Percentiles rank a stretch among this genome's conserved stretches.
phyloP scores from a whole-genome alignment of 1,140 invertebrate genomes.

The Parasteatoda tepidariorum region DNA sequence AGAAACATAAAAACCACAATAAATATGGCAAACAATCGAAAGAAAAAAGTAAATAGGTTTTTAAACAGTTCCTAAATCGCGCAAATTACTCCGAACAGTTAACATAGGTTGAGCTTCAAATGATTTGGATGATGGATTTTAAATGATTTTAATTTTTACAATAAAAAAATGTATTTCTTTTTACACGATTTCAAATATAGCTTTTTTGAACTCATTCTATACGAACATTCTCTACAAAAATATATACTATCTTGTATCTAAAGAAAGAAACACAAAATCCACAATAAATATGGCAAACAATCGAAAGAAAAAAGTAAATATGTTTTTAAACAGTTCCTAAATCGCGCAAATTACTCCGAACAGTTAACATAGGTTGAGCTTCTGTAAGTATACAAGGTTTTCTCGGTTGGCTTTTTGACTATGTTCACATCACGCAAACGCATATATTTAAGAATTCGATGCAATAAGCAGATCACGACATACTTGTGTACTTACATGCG shows the following conservation, averaged over 20 bases:
- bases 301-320: neutral
- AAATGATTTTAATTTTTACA: too few relatives aligned
- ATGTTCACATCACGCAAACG: constrained; percentile 15
- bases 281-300: neutral
- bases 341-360: neutral
- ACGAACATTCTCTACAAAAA: too few relatives aligned
- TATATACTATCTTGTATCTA: too few relatives aligned
- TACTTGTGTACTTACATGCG: constrained; percentile 46
- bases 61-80: constrained; percentile 21
- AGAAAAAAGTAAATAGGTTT: neutral
- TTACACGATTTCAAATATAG: too few relatives aligned
- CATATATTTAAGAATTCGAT: constrained; percentile 43
- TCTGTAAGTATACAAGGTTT: neutral
- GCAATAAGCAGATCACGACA: constrained; percentile 37
- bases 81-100: neutral
- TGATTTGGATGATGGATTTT: too few relatives aligned
- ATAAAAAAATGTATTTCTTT: too few relatives aligned
- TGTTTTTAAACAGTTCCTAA: constrained; percentile 25
- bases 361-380: constrained; percentile 9
- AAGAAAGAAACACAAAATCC: neutral
- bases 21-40: neutral
- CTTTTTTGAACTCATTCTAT: too few relatives aligned
- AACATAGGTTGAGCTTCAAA: constrained; percentile 11
- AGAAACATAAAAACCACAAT: neutral
- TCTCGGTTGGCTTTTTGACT: neutral